These are phyloP conservation scores for Thalassophryne amazonica DNA, from an alignment of 2,797 vertebrate species.

Conservation along the genomic window DNA sequence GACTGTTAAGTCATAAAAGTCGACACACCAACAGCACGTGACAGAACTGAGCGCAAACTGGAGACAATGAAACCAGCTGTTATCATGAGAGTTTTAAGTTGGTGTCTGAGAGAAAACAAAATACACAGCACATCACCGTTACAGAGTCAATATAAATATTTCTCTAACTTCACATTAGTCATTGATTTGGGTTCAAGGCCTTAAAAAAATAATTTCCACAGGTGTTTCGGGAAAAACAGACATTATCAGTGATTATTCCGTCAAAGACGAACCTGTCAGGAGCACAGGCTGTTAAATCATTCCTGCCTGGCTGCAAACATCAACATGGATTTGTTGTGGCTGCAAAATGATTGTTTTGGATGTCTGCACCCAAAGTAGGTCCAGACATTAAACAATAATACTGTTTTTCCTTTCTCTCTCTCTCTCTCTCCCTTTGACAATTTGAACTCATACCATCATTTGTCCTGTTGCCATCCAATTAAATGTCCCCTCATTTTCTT, in stretches of 20 bases:
- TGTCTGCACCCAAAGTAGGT: constrained; percentile 7
- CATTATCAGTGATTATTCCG: constrained; percentile 51
- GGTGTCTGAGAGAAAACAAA: constrained; percentile 3
- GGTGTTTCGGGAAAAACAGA: constrained; percentile 59
- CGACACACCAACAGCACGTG: constrained; percentile 28
- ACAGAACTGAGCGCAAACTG: constrained; percentile 33
- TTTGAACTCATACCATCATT: neutral
- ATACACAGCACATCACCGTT: neutral
- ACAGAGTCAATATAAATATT: constrained; percentile 30
- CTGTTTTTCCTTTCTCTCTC: neutral
- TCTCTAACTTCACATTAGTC: constrained; percentile 18
- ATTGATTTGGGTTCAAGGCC: constrained; percentile 21
- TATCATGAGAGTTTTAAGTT: constrained; percentile 19
- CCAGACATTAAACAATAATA: constrained; percentile 19
- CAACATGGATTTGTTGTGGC: constrained; percentile 35
- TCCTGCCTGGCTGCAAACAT: constrained; percentile 26
- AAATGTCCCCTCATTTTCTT: too few relatives aligned
- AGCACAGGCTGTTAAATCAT: constrained; percentile 17
- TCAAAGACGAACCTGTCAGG: constrained; percentile 24
- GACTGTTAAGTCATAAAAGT: constrained; percentile 14
- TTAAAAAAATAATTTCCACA: constrained; percentile 28
- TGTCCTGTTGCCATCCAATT: neutral
- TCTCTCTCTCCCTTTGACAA: neutral
- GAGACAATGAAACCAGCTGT: constrained; percentile 36
- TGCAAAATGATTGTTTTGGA: constrained; percentile 23